These are phyloP conservation scores for Cepaea nemoralis DNA, from an alignment of 1,140 invertebrate species.

Conservation along the genomic window DNA sequence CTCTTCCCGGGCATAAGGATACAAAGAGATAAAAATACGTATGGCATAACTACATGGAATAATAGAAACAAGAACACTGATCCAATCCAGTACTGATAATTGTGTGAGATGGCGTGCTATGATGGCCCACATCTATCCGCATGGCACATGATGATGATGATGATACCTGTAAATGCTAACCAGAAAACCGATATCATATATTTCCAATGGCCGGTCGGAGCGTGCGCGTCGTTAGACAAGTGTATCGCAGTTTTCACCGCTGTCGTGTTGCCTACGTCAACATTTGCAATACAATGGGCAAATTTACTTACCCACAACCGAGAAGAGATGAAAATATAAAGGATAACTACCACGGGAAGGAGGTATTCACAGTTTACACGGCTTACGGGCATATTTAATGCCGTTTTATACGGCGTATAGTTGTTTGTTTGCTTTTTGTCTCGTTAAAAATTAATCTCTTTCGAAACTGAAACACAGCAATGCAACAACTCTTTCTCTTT, in stretches of 20 bases:
- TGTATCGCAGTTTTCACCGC: not conserved
- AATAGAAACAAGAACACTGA: no score
- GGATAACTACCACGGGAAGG: conserved; percentile 86
- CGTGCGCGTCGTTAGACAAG: not conserved
- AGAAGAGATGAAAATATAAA: conserved; percentile 83
- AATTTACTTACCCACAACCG: conserved; percentile 80
- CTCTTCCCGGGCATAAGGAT: no score
- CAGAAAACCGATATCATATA: not conserved
- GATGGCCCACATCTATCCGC: no score
- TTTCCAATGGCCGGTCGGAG: not conserved
- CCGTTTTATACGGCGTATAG: not conserved
- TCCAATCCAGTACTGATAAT: no score
- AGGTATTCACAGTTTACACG: conserved; percentile 75
- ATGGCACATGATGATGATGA: no score
- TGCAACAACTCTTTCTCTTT: no score
- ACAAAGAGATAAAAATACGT: no score
- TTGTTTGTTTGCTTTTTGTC: not conserved
- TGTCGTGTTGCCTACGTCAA: not conserved
- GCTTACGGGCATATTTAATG: not conserved
- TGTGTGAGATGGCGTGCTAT: no score
- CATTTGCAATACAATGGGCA: conserved; percentile 44
- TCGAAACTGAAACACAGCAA: no score
- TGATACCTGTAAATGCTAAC: no score
- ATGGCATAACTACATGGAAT: no score
- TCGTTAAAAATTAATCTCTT: not conserved